phyloP scores from a whole-genome alignment of 1,140 invertebrate genomes.

The Maconellicoccus hirsutus region DNA sequence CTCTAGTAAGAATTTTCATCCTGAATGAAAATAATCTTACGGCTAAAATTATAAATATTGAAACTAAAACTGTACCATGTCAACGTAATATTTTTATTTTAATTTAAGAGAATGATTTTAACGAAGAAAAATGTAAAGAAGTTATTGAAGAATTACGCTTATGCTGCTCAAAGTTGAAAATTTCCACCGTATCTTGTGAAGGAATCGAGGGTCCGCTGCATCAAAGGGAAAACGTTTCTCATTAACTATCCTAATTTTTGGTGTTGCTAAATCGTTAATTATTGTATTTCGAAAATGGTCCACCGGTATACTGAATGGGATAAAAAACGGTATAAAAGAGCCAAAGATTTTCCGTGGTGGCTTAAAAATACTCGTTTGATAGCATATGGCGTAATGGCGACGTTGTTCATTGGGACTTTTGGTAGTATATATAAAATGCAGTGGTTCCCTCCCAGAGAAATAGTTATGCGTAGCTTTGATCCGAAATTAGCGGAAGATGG shows the following conservation, averaged over 20 bases:
- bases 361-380: not conserved
- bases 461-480: not conserved
- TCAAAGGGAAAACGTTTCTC: not conserved
- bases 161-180: not conserved
- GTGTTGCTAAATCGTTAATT: no score
- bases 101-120: not conserved
- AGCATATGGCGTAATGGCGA: not conserved
- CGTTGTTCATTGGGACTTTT: not conserved
- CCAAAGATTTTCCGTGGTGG: not conserved
- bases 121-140: not conserved
- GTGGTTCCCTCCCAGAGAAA: not conserved
- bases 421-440: not conserved
- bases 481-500: not conserved
- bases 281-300: no score
- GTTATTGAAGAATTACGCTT: not conserved
- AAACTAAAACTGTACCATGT: no score
- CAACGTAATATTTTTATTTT: not conserved
- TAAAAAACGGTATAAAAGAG: not conserved
- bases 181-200: not conserved
- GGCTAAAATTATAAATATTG: no score
- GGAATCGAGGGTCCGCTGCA: not conserved
- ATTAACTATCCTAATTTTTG: no score
- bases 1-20: no score
- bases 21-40: no score
- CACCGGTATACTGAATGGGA: not conserved